Evolutionary conservation across 2,113 vertebrate genomes (phyloP), one percentile per base, ranked within the genome.

Genomic region (Clarias batrachus): DNA sequence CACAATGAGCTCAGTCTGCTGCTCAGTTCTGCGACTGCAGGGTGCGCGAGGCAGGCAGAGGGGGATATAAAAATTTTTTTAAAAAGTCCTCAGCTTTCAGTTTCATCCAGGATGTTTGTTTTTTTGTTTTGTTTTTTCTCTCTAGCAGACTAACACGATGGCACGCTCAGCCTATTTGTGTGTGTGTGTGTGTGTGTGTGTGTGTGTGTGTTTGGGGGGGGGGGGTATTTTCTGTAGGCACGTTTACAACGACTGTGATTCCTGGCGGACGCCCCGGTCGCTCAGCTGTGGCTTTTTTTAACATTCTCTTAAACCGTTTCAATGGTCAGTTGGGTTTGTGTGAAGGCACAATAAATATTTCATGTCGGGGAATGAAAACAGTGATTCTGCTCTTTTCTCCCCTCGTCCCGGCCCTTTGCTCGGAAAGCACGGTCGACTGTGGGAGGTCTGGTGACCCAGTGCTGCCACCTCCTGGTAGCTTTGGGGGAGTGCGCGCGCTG

Each of bases 401-500:
- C 65, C 33, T 86, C 59, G 60, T 82, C 79, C 79, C 76, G 37
- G 71, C 65, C 57, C 76, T 80, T 83, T 23, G 1, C 87, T 89
- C 89, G 86, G 82, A 87, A 87, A 81, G 79, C 68, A n/a, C n/a
- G 90, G 87, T 7, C 89, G 83, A 82, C 89, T 82, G 65, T 88
- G 76, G 85, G 89, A 66, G 90, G 87, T 90, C 89, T 48, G 87
- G 81, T 90, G 90, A 93, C 93, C 86, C 95, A 96, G 97, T 97
- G 95, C 95, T 97, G 96, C 97, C 96, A 90, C 95, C 91, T 91
- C 91, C 96, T 96, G 97, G 92, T 73, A 82, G 52, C 68, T 0
- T 59, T 3, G 9, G 54, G 71, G 70, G 76, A 90, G 77, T 91
- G 82, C 93, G 92, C 5, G 9, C 27, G 23, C 66, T 82, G 83